A percentile compares a stretch with the other conserved stretches of the same genome.
Evolutionary conservation across 2,797 vertebrate species (phyloP).

Genomic region (Sphenodon punctatus): DNA sequence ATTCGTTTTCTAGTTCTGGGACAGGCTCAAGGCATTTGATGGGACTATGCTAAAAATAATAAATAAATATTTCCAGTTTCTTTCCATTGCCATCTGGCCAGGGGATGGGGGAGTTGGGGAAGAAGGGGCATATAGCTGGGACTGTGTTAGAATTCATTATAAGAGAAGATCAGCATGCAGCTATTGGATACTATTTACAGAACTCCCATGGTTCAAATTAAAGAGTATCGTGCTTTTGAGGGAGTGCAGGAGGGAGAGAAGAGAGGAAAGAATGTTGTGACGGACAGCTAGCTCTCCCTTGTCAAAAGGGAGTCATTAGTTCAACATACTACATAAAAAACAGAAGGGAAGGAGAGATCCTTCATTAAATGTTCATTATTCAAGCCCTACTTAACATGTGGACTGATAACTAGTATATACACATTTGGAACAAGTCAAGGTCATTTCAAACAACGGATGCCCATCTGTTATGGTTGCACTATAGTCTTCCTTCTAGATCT

Average conservation of each 20-base stretch:
- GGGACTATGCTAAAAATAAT: neutral
- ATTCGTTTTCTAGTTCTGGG: neutral
- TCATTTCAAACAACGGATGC: conserved; percentile 45
- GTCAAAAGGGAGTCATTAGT: conserved; percentile 63
- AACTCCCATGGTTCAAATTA: neutral
- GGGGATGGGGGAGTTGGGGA: too few species aligned
- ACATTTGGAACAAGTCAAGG: conserved; percentile 61
- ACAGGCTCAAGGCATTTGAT: neutral
- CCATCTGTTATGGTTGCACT: conserved; percentile 52
- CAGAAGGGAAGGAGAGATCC: conserved; percentile 64
- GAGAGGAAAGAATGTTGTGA: neutral
- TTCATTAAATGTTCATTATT: conserved; percentile 70
- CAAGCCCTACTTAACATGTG: conserved; percentile 65
- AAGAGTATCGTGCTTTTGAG: conserved; percentile 16
- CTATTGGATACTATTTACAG: neutral
- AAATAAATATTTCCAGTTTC: neutral
- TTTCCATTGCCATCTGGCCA: neutral
- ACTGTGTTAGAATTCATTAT: neutral
- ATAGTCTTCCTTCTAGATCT: conserved; percentile 42
- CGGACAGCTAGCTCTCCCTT: conserved; percentile 53
- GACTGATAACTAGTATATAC: conserved; percentile 65
- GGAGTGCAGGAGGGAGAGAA: neutral
- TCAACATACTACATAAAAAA: conserved; percentile 55
- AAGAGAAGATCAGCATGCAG: neutral
- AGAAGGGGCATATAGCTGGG: neutral